Conservation (phyloP, 23 tunicate genomes). For the Corella eumyota region DNA sequence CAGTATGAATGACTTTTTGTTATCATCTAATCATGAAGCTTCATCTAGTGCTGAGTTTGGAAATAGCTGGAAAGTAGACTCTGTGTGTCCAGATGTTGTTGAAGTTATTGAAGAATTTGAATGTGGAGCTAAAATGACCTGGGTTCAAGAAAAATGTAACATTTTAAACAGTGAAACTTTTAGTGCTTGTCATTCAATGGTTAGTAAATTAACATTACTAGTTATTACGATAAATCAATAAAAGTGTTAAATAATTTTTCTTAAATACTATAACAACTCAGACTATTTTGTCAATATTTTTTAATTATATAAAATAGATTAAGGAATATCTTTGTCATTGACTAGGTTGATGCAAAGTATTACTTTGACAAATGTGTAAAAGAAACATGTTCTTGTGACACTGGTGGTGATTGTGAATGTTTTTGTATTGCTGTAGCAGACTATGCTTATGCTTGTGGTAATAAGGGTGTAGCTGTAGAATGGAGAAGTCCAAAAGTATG, state of each 20-base stretch:
- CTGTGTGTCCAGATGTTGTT: not conserved
- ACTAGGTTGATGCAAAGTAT: conserved; percentile 9
- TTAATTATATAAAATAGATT: too few species aligned
- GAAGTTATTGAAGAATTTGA: not conserved
- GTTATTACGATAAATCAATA: not conserved
- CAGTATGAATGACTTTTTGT: conserved; percentile 16
- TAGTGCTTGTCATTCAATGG: conserved; percentile 14
- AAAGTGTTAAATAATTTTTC: too few species aligned
- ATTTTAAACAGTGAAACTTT: conserved; percentile 9
- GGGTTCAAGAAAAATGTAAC: conserved; percentile 29
- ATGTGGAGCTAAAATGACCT: conserved; percentile 15
- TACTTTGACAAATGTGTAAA: conserved; percentile 32
- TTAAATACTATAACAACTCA: too few species aligned
- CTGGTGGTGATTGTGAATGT: conserved; percentile 73
- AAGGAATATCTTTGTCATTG: too few species aligned
- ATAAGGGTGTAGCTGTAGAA: conserved; percentile 25
- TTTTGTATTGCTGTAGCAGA: conserved; percentile 53
- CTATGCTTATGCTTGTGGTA: conserved; percentile 48
- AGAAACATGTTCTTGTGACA: conserved; percentile 47
- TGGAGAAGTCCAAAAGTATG: conserved; percentile 40
- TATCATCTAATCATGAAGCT: conserved; percentile 7
- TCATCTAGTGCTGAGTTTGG: conserved; percentile 16
- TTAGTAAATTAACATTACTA: not conserved
- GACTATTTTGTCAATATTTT: too few species aligned
- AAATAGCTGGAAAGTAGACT: conserved; percentile 19